These are phyloP conservation scores for Cantharis flavilabris DNA, from an alignment of 2,888 invertebrate genomes.

Conservation along the genomic window DNA sequence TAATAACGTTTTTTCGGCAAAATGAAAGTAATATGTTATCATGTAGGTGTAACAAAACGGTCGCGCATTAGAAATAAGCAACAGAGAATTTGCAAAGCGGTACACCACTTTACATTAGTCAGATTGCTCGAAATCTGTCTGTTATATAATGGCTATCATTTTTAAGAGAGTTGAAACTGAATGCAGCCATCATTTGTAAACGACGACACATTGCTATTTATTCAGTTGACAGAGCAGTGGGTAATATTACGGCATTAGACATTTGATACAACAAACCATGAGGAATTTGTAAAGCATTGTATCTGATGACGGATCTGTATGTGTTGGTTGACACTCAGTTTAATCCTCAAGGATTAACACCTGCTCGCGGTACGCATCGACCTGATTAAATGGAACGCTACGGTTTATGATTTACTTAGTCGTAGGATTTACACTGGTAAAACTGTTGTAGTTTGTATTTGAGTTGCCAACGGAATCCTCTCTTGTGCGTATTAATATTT, in stretches of 20 bases:
- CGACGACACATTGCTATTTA: constrained; percentile 52
- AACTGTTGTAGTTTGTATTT: constrained; percentile 34
- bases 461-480: constrained; percentile 31
- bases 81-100: constrained; percentile 11
- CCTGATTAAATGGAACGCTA: constrained; percentile 49
- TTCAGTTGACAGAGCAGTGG: constrained; percentile 47
- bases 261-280: constrained; percentile 17
- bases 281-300: constrained; percentile 29
- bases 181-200: constrained; percentile 50
- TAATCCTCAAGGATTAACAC: constrained; percentile 49
- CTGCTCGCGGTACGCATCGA: constrained; percentile 48
- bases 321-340: constrained; percentile 38
- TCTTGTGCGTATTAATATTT: constrained; percentile 19
- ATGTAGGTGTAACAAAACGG: not conserved
- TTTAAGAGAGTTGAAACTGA: constrained; percentile 53
- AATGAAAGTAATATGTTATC: not conserved
- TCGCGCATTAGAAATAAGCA: not conserved
- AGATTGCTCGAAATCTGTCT: constrained; percentile 55
- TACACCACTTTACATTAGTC: constrained; percentile 50
- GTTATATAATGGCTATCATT: constrained; percentile 54
- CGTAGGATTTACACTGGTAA: constrained; percentile 24
- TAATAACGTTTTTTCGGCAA: not conserved
- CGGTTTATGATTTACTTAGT: constrained; percentile 36
- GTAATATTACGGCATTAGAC: constrained; percentile 29
- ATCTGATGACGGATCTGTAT: constrained; percentile 41